These are phyloP conservation scores for Sebastes hopkinsi DNA, from an alignment of 2,797 vertebrate genomes.

Conservation along the genomic window DNA sequence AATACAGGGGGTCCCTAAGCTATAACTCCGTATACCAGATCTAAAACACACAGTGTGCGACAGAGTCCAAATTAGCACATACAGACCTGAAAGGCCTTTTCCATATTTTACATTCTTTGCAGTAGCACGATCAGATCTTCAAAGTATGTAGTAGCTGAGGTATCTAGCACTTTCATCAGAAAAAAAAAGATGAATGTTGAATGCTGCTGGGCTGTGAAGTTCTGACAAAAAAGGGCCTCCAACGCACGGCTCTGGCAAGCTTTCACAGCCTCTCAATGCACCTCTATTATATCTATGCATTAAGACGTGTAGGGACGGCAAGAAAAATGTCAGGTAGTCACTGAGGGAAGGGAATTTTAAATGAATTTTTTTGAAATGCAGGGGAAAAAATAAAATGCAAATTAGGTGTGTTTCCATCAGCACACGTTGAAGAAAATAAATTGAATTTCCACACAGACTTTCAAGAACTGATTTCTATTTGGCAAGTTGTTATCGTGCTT, in stretches of 20 bases:
- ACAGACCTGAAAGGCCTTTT: conserved; percentile 41
- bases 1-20: conserved; percentile 17
- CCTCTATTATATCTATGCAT: conserved; percentile 53
- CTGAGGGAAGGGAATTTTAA: conserved; percentile 22
- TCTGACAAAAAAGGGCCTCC: conserved; percentile 63
- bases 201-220: conserved; percentile 67
- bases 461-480: conserved; percentile 36
- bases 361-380: conserved; percentile 45
- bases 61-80: conserved; percentile 44
- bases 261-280: conserved; percentile 35
- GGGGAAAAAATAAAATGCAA: conserved; percentile 42
- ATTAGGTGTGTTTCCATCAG: conserved; percentile 48
- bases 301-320: conserved; percentile 13
- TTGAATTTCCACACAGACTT: conserved; percentile 41
- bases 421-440: conserved; percentile 20
- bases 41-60: conserved; percentile 37
- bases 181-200: conserved; percentile 69
- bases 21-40: conserved; percentile 9
- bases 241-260: conserved; percentile 49
- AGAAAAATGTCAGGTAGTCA: conserved; percentile 27
- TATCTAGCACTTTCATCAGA: conserved; percentile 64
- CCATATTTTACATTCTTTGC: conserved; percentile 66
- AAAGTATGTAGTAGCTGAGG: conserved; percentile 56
- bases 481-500: conserved; percentile 12
- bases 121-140: conserved; percentile 53